Percentiles rank a stretch among this genome's conserved stretches.
phyloP scores from a whole-genome alignment of 2,888 invertebrate genomes.

The Venustoraphidia nigricollis region DNA sequence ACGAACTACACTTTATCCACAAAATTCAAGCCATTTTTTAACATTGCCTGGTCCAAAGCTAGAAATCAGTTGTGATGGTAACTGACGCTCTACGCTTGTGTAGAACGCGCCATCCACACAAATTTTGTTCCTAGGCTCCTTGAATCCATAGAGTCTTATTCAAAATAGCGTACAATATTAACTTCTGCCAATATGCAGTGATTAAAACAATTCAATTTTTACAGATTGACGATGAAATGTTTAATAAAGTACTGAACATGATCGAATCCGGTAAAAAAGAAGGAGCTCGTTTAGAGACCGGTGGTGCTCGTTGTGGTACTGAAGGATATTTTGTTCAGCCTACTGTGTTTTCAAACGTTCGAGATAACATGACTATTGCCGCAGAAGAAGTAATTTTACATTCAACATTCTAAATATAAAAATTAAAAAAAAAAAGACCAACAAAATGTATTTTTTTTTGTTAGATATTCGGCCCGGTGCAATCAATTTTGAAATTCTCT shows the following conservation, averaged over 20 bases:
- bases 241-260: slow-evolving; percentile 56
- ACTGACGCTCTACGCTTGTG: no score
- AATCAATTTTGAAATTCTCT: slow-evolving; percentile 69
- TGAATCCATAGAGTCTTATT: no score
- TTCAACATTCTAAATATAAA: neutral
- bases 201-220: slow-evolving; percentile 3
- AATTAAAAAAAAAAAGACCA: neutral
- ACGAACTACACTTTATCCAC: no score
- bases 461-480: slow-evolving; percentile 84
- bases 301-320: slow-evolving; percentile 52
- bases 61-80: no score
- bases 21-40: no score
- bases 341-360: slow-evolving; percentile 64
- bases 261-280: slow-evolving; percentile 63
- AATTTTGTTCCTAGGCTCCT: neutral
- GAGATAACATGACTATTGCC: slow-evolving; percentile 61
- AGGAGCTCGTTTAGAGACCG: slow-evolving; percentile 63
- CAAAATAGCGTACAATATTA: no score
- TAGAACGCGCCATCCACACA: no score
- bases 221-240: slow-evolving; percentile 56
- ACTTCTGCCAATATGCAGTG: no score
- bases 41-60: no score
- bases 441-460: slow-evolving; percentile 7
- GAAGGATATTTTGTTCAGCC: slow-evolving; percentile 64
- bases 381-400: slow-evolving; percentile 45